These are phyloP conservation scores for Chrysolina oricalcia DNA, from an alignment of 2,888 invertebrate genomes.

Conservation along the genomic window DNA sequence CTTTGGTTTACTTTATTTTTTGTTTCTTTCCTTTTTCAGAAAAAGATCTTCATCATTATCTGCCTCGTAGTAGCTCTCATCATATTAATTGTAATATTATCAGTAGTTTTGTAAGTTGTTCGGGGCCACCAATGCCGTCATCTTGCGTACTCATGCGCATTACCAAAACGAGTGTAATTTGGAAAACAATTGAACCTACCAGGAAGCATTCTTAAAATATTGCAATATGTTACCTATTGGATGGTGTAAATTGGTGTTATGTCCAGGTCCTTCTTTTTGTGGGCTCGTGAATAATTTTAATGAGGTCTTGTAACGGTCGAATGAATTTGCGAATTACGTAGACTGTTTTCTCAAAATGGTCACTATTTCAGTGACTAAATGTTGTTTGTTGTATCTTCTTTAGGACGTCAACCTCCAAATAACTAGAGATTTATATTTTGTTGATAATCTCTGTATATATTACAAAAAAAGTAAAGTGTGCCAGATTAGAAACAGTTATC, in stretches of 20 bases:
- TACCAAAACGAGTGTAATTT: slow-evolving; percentile 42
- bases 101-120: slow-evolving; percentile 61
- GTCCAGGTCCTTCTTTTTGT: not conserved
- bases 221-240: slow-evolving; percentile 5
- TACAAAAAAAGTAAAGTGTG: slow-evolving; percentile 14
- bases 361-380: not conserved
- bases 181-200: slow-evolving; percentile 13
- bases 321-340: not conserved
- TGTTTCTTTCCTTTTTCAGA: slow-evolving; percentile 82
- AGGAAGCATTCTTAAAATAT: slow-evolving; percentile 12
- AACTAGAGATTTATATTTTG: slow-evolving; percentile 43
- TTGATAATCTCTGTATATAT: slow-evolving; percentile 29
- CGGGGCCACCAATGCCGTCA: slow-evolving; percentile 19
- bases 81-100: slow-evolving; percentile 84
- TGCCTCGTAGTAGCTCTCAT: slow-evolving; percentile 86
- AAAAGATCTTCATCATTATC: slow-evolving; percentile 91
- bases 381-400: slow-evolving; percentile 8
- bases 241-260: not conserved
- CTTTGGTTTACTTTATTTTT: slow-evolving; percentile 73
- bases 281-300: not conserved
- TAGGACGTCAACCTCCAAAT: slow-evolving; percentile 5
- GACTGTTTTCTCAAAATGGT: not conserved
- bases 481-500: slow-evolving; percentile 27
- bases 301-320: not conserved
- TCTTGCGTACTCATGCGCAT: slow-evolving; percentile 23